phyloP scores from a whole-genome alignment of 2,113 vertebrate species.

The Progne subis region DNA sequence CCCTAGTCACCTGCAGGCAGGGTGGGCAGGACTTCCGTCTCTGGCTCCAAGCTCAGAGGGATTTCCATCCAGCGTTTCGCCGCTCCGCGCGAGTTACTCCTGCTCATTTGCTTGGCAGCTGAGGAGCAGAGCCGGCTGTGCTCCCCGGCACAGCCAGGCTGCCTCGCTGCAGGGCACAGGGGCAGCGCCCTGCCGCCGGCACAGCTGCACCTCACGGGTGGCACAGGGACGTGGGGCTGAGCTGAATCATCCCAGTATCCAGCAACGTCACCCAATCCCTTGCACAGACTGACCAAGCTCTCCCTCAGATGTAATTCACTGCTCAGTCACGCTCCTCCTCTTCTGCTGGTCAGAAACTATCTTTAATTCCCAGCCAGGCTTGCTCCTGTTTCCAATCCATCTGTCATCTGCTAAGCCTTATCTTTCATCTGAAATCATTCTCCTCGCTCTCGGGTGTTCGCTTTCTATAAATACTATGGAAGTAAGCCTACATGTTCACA shows the following conservation, averaged over 20 bases:
- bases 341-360: not conserved
- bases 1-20: not conserved
- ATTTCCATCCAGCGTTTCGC: not conserved
- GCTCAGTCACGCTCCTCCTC: not conserved
- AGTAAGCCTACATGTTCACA: not conserved
- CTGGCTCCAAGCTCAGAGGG: not conserved
- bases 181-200: not conserved
- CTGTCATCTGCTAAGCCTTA: conserved; percentile 4
- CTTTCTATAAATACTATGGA: conserved; percentile 20
- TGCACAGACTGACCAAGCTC: not conserved
- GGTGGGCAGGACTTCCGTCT: conserved; percentile 6
- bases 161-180: rapidly evolving
- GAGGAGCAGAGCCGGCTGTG: rapidly evolving
- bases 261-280: not conserved
- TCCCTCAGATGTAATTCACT: not conserved
- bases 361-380: not conserved
- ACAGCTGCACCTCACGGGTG: rapidly evolving
- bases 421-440: not conserved
- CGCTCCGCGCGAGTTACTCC: not conserved
- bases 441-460: rapidly evolving
- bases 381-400: not conserved
- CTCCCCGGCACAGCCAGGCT: not conserved
- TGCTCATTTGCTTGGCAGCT: not conserved
- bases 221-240: not conserved
- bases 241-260: not conserved